These are phyloP conservation scores for Chiroxiphia lanceolata DNA, from an alignment of 2,797 vertebrate species.

Conservation along the genomic window DNA sequence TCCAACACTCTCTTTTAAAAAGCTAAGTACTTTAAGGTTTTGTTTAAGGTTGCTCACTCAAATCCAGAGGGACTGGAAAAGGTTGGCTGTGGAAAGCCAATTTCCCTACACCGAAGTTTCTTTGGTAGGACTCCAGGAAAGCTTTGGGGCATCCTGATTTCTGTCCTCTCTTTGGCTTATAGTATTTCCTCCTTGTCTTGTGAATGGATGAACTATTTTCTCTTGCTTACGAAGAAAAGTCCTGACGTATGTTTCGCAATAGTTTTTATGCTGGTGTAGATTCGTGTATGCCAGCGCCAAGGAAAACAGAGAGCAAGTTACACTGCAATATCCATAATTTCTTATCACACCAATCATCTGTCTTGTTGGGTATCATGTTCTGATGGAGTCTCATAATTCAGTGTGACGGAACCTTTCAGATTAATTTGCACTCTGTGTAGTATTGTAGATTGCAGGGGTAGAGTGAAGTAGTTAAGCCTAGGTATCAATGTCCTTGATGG, in stretches of 20 bases:
- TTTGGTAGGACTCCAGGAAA: constrained; percentile 26
- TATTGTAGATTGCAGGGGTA: not conserved
- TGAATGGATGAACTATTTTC: not conserved
- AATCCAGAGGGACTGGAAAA: constrained; percentile 14
- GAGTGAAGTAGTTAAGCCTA: not conserved
- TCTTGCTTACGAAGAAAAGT: not conserved
- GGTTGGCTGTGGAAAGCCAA: not conserved
- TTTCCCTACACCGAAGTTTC: not conserved
- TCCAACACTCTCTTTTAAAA: constrained; percentile 42
- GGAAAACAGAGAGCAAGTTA: not conserved
- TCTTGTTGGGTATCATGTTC: not conserved
- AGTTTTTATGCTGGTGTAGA: not conserved
- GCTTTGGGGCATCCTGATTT: constrained; percentile 23
- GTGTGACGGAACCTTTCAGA: not conserved
- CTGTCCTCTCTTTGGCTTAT: not conserved
- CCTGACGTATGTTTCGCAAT: not conserved
- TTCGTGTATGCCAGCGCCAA: not conserved
- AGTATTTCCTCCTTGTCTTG: not conserved
- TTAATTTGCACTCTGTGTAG: not conserved
- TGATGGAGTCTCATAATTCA: not conserved
- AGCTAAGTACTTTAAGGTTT: constrained; percentile 9
- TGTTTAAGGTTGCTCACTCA: constrained; percentile 25
- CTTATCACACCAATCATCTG: not conserved
- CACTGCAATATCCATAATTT: not conserved
- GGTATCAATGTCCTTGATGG: not conserved